A percentile compares a stretch with the other conserved stretches of the same genome.
Evolutionary conservation across 2,797 vertebrate genomes (phyloP).

Genomic region (Meriones psammophilus): DNA sequence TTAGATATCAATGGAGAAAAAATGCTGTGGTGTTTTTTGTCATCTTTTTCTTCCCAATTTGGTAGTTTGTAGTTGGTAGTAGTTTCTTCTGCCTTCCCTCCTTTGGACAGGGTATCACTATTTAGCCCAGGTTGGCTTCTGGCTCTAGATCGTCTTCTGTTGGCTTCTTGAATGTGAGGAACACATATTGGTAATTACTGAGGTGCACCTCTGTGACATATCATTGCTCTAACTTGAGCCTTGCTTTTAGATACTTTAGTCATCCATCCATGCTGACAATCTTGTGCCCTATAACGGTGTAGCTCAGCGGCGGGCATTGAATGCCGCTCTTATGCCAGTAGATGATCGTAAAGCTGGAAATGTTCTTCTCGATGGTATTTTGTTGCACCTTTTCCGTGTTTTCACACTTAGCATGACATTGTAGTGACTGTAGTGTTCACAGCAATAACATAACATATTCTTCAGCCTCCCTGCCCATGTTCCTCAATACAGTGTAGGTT

Average conservation of each 20-base stretch:
- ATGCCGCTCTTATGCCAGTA: neutral
- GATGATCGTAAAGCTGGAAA: neutral
- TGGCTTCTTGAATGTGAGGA: neutral
- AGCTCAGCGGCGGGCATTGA: neutral
- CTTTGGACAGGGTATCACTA: neutral
- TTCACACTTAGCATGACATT: too few species aligned
- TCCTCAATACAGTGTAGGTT: neutral
- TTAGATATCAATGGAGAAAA: slow-evolving; percentile 47
- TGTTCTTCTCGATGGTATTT: neutral
- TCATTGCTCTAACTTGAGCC: neutral
- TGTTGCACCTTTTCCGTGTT: neutral
- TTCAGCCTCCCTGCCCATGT: neutral
- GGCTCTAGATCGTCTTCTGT: neutral
- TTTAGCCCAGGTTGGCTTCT: neutral
- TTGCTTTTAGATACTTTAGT: neutral
- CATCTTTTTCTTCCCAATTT: neutral
- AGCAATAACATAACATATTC: neutral
- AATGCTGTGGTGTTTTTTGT: neutral
- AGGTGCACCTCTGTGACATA: neutral
- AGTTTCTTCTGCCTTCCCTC: neutral
- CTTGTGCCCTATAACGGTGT: neutral
- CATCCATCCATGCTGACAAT: neutral
- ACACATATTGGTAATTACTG: neutral
- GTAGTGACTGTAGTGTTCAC: neutral
- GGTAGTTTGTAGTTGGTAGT: neutral